These are phyloP conservation scores for Camelus dromedarius DNA, from an alignment of 2,113 vertebrate species.

Conservation along the genomic window DNA sequence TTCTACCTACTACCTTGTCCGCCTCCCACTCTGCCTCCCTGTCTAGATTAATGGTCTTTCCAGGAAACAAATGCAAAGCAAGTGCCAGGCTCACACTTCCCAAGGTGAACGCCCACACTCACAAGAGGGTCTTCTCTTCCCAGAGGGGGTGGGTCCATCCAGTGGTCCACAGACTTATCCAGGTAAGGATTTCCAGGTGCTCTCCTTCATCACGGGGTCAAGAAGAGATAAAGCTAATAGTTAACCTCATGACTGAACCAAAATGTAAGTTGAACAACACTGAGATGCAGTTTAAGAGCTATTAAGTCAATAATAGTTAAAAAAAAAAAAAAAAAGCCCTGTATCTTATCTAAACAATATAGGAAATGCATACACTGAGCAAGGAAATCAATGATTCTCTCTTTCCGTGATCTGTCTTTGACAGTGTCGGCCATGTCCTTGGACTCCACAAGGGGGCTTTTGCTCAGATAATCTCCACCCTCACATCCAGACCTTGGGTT, in stretches of 20 bases:
- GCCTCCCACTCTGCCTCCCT: background rate
- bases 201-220: background rate
- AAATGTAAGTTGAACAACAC: background rate
- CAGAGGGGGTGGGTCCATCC: no score
- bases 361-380: background rate
- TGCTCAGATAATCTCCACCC: no score
- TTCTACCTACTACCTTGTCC: no score
- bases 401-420: background rate
- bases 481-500: no score
- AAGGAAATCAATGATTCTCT: background rate
- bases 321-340: background rate
- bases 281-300: background rate
- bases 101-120: no score
- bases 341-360: background rate
- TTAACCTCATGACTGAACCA: background rate
- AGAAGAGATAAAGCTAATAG: background rate
- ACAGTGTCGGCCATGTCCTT: accelerated
- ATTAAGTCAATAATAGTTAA: background rate
- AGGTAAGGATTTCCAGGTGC: background rate
- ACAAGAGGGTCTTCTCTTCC: background rate
- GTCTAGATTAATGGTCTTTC: background rate
- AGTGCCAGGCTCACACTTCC: background rate
- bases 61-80: background rate
- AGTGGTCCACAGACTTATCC: background rate
- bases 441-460: accelerated